A percentile compares a stretch with the other conserved stretches of the same genome.
Conservation (phyloP, 2,113 vertebrate genomes). For the Pheucticus melanocephalus region DNA sequence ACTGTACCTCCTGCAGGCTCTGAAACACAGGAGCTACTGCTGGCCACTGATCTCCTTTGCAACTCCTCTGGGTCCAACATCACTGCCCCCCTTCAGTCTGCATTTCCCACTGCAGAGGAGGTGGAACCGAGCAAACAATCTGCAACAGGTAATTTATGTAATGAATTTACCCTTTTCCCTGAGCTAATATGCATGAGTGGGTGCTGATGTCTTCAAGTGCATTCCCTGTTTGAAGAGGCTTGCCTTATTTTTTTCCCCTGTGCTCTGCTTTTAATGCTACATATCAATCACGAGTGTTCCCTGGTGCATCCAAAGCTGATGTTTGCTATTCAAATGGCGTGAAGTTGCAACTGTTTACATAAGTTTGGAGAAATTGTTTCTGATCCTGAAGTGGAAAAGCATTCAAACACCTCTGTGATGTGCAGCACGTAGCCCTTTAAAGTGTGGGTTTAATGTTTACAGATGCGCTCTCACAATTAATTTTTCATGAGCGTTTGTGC, state of each 20-base stretch:
- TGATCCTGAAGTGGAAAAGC: not conserved
- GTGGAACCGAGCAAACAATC: not conserved
- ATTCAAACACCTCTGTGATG: not conserved
- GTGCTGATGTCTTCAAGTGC: not conserved
- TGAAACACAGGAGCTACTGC: not conserved
- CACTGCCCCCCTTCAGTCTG: fast-evolving
- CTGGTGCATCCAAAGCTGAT: not conserved
- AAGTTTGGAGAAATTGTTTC: not conserved
- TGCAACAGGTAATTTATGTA: not conserved
- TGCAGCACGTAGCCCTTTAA: not conserved
- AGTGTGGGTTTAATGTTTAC: not conserved
- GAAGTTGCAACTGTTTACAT: not conserved
- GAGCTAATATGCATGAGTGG: not conserved
- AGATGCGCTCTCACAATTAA: not conserved
- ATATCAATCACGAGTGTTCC: not conserved
- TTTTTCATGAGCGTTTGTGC: not conserved
- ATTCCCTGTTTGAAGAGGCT: not conserved
- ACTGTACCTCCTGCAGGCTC: not conserved
- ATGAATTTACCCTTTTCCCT: not conserved
- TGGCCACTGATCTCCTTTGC: not conserved
- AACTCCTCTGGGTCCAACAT: not conserved
- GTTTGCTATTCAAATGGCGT: not conserved
- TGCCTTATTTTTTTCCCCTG: not conserved
- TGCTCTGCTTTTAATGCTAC: not conserved
- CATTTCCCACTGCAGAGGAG: not conserved